A percentile compares a stretch with the other conserved stretches of the same genome.
Evolutionary conservation across 92 coral and sea anemone genomes (phyloP).

Genomic region (Epizoanthus fatuus): DNA sequence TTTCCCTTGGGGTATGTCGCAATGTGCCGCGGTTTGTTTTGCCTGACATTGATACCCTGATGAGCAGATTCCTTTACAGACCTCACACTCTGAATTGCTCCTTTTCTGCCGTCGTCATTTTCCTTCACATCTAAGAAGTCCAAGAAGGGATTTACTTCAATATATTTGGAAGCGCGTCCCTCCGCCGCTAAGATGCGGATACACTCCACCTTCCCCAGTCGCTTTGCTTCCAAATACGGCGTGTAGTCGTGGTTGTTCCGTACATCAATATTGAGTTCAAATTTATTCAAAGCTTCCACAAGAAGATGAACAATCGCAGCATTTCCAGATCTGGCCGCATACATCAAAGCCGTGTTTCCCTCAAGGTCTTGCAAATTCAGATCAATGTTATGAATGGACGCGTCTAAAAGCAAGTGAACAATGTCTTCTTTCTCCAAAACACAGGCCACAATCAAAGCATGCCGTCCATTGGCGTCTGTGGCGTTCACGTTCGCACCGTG

Average conservation of each 20-base stretch:
- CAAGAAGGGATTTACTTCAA: constrained; percentile 94
- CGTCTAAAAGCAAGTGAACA: constrained; percentile 78
- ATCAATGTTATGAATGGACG: constrained; percentile 82
- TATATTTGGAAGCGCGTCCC: constrained; percentile 84
- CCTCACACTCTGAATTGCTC: constrained; percentile 51
- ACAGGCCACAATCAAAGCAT: constrained; percentile 87
- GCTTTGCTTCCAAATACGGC: constrained; percentile 95
- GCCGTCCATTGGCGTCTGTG: constrained; percentile 82
- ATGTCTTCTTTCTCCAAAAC: constrained; percentile 78
- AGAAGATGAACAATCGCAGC: constrained; percentile 74
- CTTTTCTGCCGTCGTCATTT: constrained; percentile 19
- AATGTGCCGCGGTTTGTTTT: constrained; percentile 12
- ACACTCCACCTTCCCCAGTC: constrained; percentile 79
- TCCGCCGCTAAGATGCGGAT: constrained; percentile 75
- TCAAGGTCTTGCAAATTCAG: constrained; percentile 79
- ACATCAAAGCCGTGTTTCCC: constrained; percentile 92
- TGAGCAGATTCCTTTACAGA: neutral
- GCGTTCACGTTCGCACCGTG: constrained; percentile 93
- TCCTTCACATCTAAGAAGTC: constrained; percentile 66
- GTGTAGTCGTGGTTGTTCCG: constrained; percentile 91
- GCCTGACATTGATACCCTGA: neutral
- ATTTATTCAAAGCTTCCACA: constrained; percentile 81
- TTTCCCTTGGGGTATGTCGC: constrained; percentile 11
- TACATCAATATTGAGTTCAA: constrained; percentile 85
- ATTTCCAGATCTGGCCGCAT: constrained; percentile 87